phyloP scores from a whole-genome alignment of 1,140 invertebrate genomes.

The Drosophila orosa region DNA sequence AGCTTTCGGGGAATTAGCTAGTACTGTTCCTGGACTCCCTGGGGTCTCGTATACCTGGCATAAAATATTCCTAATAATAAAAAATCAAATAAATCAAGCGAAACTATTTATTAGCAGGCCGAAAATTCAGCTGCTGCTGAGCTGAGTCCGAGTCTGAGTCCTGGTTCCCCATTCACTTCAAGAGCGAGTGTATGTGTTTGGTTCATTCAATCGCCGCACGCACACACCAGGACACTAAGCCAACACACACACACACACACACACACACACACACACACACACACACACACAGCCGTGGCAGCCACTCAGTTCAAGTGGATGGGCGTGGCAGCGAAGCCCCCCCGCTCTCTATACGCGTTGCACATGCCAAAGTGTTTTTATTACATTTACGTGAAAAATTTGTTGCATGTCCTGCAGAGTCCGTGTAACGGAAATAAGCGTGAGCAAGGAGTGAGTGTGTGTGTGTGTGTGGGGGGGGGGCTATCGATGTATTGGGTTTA shows the following conservation, averaged over 20 bases:
- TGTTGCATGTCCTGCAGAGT: constrained; percentile 75
- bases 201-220: constrained; percentile 22
- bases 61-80: constrained; percentile 80
- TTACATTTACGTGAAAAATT: constrained; percentile 83
- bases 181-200: constrained; percentile 15
- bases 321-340: constrained; percentile 22
- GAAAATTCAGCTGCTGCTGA: constrained; percentile 11
- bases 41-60: constrained; percentile 59
- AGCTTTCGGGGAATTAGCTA: not conserved
- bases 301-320: constrained; percentile 56
- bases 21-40: constrained; percentile 26
- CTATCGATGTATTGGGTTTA: constrained; percentile 59
- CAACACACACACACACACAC: constrained; percentile 37
- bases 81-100: constrained; percentile 79
- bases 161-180: not conserved
- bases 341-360: constrained; percentile 8
- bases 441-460: too few relatives aligned
- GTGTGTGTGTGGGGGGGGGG: not conserved
- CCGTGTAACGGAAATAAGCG: constrained; percentile 58
- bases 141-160: constrained; percentile 3
- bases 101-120: constrained; percentile 68
- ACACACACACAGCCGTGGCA: constrained; percentile 19
- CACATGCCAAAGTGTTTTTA: constrained; percentile 79
- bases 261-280: constrained; percentile 11
- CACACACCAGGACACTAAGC: constrained; percentile 32